A percentile compares a stretch with the other conserved stretches of the same genome.
Evolutionary conservation across 2,797 vertebrate genomes (phyloP).

Genomic region (Morus bassanus): DNA sequence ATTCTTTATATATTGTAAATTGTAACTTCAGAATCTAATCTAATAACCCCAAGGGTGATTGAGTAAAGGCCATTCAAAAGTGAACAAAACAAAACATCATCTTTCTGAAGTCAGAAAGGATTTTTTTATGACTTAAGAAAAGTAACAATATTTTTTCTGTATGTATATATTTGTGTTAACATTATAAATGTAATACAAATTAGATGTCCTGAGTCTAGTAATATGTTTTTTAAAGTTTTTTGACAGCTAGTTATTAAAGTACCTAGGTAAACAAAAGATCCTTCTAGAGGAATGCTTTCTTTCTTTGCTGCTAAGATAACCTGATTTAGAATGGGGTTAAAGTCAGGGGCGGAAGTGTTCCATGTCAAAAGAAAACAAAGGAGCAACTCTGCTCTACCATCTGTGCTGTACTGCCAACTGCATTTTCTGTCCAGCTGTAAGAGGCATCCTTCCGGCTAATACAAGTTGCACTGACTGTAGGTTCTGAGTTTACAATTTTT

Average conservation of each 20-base stretch:
- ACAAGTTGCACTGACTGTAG: background rate
- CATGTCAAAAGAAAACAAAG: background rate
- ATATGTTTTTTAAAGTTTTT: background rate
- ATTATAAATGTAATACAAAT: background rate
- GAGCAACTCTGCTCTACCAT: background rate
- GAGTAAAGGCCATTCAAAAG: background rate
- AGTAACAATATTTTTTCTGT: background rate
- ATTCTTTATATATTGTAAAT: background rate
- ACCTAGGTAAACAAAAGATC: background rate
- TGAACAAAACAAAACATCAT: background rate
- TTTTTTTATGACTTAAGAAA: background rate
- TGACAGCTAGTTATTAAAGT: background rate
- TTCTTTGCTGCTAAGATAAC: background rate
- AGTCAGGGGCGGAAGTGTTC: background rate
- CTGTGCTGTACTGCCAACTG: background rate
- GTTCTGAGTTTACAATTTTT: slow-evolving; percentile 11
- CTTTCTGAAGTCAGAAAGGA: background rate
- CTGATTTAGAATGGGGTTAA: background rate
- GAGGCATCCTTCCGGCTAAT: background rate
- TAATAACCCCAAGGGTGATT: background rate
- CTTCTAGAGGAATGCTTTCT: background rate
- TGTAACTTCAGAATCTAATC: background rate
- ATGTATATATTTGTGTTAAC: background rate
- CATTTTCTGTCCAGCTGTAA: background rate
- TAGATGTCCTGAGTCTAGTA: background rate